Base-by-base conservation (phyloP, 2,888 invertebrate genomes). In the Coleophora deauratella region DNA sequence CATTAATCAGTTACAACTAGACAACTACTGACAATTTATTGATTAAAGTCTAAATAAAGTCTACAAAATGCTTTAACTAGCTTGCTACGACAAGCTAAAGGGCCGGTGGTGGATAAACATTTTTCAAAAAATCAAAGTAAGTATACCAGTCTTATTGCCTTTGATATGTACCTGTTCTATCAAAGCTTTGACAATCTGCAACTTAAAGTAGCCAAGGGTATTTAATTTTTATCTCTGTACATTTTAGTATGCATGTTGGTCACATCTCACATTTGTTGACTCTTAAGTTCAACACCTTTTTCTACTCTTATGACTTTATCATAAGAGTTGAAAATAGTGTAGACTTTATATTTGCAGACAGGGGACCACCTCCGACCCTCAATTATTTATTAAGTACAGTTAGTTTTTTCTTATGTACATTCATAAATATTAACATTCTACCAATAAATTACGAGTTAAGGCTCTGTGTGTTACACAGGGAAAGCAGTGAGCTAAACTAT, bases 41-140 rank as follows among this genome's bases (percentile, higher is more conserved):
- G 49, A 52, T 72, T 78, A n/a, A n/a, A n/a, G n/a, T n/a, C n/a
- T n/a, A n/a, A n/a, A n/a, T n/a, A n/a, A 78, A 72, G 55, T 72
- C 81, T 84, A 82, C 72, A 82, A 85, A 21, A 85, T 85, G 85
- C 85, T 84, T 81, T 62, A 72, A 62, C 77, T 77, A 82, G 85
- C 85, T 76, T 79, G 84, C 76, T 74, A 75, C 64, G 53, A 74
- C 84, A 84, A 85, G 84, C 84, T 73, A 75, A 55, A 33, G 41
- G 43, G 28, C 27, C 43, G 32, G 27, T 35, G 39, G 42, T 38
- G 11, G 13, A 12, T 37, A 27, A 36, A 27, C n/a, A 27, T 8
- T 27, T 21, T 21, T 21, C n/a, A n/a, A n/a, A n/a, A 21, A 21
- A 21, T 21, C 21, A n/a, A 2, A 36, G 9, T 11, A 27, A 36